These are phyloP conservation scores for Coregonus suidteri DNA, from an alignment of 2,797 vertebrate genomes.

Conservation along the genomic window DNA sequence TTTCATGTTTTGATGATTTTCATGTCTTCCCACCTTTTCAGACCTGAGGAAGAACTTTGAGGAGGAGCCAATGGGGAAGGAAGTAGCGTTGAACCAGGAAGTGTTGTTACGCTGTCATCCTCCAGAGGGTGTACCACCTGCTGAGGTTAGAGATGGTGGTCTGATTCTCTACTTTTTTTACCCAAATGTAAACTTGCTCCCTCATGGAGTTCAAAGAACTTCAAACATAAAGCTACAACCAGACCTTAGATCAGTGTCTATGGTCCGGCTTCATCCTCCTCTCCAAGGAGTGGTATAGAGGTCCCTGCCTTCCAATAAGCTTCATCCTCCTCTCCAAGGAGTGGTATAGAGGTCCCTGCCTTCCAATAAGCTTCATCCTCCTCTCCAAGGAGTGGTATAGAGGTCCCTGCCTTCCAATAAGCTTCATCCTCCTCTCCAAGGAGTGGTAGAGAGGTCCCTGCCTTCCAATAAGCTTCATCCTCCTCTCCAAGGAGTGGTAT, in stretches of 20 bases:
- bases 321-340: too few species aligned
- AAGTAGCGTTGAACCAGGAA: conserved; percentile 95
- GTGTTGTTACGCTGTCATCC: conserved; percentile 92
- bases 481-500: not conserved
- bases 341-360: not conserved
- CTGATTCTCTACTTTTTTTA: not conserved
- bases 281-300: too few species aligned
- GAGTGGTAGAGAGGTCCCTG: too few species aligned
- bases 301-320: too few species aligned
- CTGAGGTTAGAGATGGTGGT: conserved; percentile 84
- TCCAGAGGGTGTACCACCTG: conserved; percentile 92
- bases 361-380: not conserved
- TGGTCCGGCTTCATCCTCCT: too few species aligned
- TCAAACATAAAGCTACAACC: not conserved
- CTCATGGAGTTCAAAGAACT: not conserved
- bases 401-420: not conserved
- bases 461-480: conserved; percentile 19
- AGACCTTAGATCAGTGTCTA: not conserved
- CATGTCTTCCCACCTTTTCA: conserved; percentile 53
- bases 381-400: not conserved
- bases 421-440: not conserved
- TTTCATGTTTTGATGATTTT: not conserved
- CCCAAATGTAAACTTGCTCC: not conserved
- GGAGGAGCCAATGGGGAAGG: conserved; percentile 92
- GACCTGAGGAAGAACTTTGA: conserved; percentile 99